A percentile compares a stretch with the other conserved stretches of the same genome.
These are phyloP conservation scores for Glyptemys insculpta DNA, from an alignment of 2,797 vertebrate genomes.

Conservation along the genomic window DNA sequence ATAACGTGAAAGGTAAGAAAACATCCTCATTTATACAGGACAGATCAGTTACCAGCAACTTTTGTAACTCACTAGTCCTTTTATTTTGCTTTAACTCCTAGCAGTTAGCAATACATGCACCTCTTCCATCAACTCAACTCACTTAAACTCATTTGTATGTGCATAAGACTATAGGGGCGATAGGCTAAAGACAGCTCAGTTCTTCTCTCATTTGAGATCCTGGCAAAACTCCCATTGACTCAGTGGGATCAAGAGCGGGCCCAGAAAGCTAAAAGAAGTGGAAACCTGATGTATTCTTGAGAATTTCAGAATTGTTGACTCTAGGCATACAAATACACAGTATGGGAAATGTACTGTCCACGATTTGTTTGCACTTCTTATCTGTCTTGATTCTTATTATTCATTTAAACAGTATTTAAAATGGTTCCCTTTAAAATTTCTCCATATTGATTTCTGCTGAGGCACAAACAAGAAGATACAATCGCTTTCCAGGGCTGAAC, in stretches of 20 bases:
- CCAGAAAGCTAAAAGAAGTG: not conserved
- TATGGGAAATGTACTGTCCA: not conserved
- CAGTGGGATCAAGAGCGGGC: not conserved
- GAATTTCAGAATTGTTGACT: not conserved
- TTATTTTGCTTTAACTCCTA: slow-evolving; percentile 47
- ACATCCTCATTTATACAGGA: not conserved
- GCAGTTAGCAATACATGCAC: not conserved
- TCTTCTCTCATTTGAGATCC: not conserved
- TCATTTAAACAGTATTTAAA: slow-evolving; percentile 62
- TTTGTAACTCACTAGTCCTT: slow-evolving; percentile 41
- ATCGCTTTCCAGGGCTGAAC: slow-evolving; percentile 25
- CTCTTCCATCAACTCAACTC: slow-evolving; percentile 42
- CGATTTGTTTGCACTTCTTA: slow-evolving; percentile 26
- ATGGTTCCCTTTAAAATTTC: slow-evolving; percentile 58
- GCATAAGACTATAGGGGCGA: not conserved
- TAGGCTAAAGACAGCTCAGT: not conserved
- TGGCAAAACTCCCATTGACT: not conserved
- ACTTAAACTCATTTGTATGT: not conserved
- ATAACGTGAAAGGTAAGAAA: not conserved
- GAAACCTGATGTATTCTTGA: not conserved
- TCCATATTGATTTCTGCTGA: slow-evolving; percentile 52
- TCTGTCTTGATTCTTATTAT: slow-evolving; percentile 61
- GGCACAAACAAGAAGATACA: slow-evolving; percentile 69
- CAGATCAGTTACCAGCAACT: not conserved
- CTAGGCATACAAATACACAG: not conserved